Base-by-base conservation (phyloP, 2,113 vertebrate species). In the Lontra canadensis region DNA sequence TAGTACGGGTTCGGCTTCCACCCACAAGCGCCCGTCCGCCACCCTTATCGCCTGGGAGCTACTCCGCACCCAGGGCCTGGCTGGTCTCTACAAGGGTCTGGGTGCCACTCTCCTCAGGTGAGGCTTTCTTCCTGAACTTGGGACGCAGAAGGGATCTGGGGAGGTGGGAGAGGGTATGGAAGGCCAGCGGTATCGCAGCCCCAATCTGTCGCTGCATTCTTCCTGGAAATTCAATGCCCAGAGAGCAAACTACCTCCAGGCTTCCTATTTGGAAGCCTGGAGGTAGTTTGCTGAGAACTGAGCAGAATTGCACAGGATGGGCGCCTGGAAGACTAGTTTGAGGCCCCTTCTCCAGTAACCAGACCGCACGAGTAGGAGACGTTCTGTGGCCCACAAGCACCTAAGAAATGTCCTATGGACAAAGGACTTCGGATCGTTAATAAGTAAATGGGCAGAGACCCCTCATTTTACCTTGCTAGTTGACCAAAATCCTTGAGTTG, bases 61-160 rank as follows among this genome's bases (percentile, higher is more conserved):
- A 73, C 98, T 99, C 67, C 98, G 79, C 81, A 99, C 98, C 0
- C 98, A 97, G 15, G 99, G 99, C 11, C 94, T 99, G 88, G 97
- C 98, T 9, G 99, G 99, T 23, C 98, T 99, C 59, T 99, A 99
- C 97, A 98, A 97, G 42, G 99, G 99, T 11, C 98, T 98, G 39
- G 99, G 99, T 39, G 99, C 98, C 93, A 99, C 99, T 1, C 97
- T 99, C 92, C 98, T 99, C 98, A 99, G 99, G 99, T 99, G 61
- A 98, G 82, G 25, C 39, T 57, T 26, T n/a, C 52, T n/a, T 20
- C 76, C 42, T 10, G 7, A 5, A 61, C 21, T 6, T 3, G 34
- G 67, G 4, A 47, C 57, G 17, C 18, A 11, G 7, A 52, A 47
- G 63, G 73, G 65, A 6, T 15, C 47, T 3, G 13, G 36, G 2